Base-by-base conservation (phyloP, 2,113 vertebrate species). In the Hucho hucho region DNA sequence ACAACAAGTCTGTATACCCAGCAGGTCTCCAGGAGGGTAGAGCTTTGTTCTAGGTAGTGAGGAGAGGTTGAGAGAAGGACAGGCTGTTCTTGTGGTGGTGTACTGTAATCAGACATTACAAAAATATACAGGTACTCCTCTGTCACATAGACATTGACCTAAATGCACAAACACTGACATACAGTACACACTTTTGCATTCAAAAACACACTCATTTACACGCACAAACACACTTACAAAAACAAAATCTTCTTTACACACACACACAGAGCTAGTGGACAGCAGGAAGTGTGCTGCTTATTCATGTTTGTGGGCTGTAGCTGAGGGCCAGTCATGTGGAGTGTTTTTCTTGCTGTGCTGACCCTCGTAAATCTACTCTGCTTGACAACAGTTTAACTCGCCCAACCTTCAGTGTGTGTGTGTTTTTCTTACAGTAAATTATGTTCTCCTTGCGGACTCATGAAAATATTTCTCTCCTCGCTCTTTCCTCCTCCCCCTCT, bases 231-330 rank as follows among this genome's bases (percentile, higher is more conserved):
- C 32, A 43, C 37, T 22, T 69, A 20, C 12, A 69, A 46, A 14
- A 25, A 26, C 69, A 49, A 49, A 20, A n/a, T 32, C 11, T 26
- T 37, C n/a, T 22, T 59, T n/a, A 32, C 65, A 67, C 16, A 43
- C 18, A 18, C 1, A 43, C 7, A 32, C 29, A 59, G 58, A 64
- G 46, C 49, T 83, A 14, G 72, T 47, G 26, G 28, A 29, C 61
- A 53, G 79, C 87, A 90, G 88, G 89, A 90, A 89, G 86, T 88
- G 75, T 73, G 83, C 49, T 70, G 14, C 24, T 89, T 80, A 84
- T 85, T 84, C 81, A 86, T 81, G 79, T 80, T 81, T 58, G 64
- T 78, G 75, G 79, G 76, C 79, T 79, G 16, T 72, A 56, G 59
- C 75, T 47, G 16, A 22, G 18, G 43, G 53, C 13, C 22, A 53